Percentiles rank a stretch among this genome's conserved stretches.
phyloP scores from a whole-genome alignment of 2,888 invertebrate species.

The Leucophenga montana region DNA sequence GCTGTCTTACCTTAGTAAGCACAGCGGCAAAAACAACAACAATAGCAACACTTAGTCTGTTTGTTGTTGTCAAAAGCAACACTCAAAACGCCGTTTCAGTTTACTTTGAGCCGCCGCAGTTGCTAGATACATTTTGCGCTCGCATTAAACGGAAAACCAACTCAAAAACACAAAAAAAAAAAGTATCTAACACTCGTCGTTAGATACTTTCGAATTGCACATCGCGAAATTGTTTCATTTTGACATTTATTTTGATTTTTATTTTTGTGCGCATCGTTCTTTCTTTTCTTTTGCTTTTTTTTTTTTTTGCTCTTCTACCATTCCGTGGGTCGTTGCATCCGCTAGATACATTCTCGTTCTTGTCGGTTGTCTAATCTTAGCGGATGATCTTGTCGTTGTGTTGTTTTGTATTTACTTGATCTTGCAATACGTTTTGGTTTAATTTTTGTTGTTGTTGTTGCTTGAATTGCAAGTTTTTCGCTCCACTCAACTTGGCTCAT shows the following conservation, averaged over 20 bases:
- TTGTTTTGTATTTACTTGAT: slow-evolving; percentile 14
- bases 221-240: background rate
- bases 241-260: background rate
- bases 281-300: slow-evolving; percentile 1
- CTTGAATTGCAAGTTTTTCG: too few relatives aligned
- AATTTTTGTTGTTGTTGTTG: too few relatives aligned
- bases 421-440: background rate
- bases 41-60: too few relatives aligned
- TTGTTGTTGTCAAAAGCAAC: background rate
- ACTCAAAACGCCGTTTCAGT: slow-evolving; percentile 5
- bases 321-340: slow-evolving; percentile 28
- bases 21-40: background rate
- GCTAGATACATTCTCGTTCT: slow-evolving; percentile 25
- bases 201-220: too few relatives aligned
- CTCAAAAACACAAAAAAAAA: slow-evolving; percentile 7
- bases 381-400: slow-evolving; percentile 20
- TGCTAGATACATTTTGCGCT: slow-evolving; percentile 7
- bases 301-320: background rate
- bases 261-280: background rate
- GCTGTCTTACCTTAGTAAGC: background rate
- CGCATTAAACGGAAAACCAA: too few relatives aligned
- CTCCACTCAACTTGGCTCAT: too few relatives aligned
- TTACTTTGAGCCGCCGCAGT: slow-evolving; percentile 14
- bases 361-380: slow-evolving; percentile 21
- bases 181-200: background rate